Conservation (phyloP, 2,113 vertebrate genomes). For the Pleuronectes platessa region DNA sequence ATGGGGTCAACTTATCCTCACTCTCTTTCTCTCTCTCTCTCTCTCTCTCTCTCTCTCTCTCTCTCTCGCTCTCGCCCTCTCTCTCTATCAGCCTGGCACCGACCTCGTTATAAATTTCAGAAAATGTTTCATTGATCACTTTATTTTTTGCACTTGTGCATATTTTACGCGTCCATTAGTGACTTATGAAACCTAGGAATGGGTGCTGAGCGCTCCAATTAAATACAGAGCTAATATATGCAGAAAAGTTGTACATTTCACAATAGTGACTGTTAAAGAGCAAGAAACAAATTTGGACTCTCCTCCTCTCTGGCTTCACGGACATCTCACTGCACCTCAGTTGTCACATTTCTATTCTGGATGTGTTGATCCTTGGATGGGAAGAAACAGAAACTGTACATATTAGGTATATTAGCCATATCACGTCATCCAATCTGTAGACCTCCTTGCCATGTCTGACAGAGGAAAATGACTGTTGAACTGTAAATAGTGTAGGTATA, state of each 20-base stretch:
- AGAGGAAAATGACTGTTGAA: conserved; percentile 80
- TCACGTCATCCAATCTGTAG: conserved; percentile 78
- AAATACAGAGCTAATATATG: conserved; percentile 54
- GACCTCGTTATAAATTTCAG: conserved; percentile 60
- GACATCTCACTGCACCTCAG: conserved; percentile 2
- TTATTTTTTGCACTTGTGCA: conserved; percentile 13
- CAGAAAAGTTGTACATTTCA: conserved; percentile 16
- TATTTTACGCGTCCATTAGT: conserved; percentile 6
- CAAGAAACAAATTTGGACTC: conserved; percentile 16
- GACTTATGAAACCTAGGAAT: conserved; percentile 68
- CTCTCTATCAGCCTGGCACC: conserved; percentile 46
- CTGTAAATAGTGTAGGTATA: conserved; percentile 80
- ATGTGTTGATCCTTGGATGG: conserved; percentile 58
- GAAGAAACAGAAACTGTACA: conserved; percentile 72
- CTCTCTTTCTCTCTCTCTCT: conserved; percentile 1
- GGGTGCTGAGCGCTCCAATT: conserved; percentile 51
- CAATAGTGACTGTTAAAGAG: background rate
- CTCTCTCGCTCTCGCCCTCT: conserved; percentile 14
- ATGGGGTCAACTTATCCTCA: background rate
- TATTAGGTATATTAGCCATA: conserved; percentile 78
- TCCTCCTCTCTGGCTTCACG: background rate
- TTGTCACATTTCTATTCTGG: conserved; percentile 23
- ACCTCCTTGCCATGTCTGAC: conserved; percentile 79
- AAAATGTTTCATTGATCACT: conserved; percentile 7
- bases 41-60: conserved; percentile 7